Evolutionary conservation across 2,113 vertebrate species (phyloP).

Genomic region (Meleagris gallopavo): DNA sequence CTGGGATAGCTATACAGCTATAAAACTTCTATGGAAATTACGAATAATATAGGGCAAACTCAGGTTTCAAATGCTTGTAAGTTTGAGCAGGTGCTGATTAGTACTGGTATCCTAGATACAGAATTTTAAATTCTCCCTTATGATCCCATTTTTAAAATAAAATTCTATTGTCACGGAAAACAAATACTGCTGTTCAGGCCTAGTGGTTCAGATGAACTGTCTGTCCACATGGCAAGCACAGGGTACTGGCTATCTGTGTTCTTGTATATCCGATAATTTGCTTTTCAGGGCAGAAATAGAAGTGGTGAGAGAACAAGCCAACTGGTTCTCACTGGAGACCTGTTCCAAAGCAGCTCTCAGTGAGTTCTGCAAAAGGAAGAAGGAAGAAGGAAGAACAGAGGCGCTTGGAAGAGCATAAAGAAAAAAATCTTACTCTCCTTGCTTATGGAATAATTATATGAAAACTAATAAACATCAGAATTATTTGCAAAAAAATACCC

Average conservation of each 20-base stretch:
- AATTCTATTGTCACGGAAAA: neutral
- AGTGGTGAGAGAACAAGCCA: rapidly evolving
- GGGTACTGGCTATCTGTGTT: neutral
- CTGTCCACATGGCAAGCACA: neutral
- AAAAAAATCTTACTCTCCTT: neutral
- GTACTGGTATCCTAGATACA: neutral
- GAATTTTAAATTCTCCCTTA: neutral
- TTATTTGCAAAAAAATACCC: neutral
- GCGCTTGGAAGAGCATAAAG: neutral
- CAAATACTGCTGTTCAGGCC: neutral
- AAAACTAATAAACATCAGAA: neutral
- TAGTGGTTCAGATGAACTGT: neutral
- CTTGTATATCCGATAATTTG: neutral
- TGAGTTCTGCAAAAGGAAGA: neutral
- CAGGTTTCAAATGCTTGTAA: neutral
- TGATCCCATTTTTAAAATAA: neutral
- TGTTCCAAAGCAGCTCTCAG: neutral
- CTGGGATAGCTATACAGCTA: neutral
- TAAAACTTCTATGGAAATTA: neutral
- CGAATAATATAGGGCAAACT: neutral
- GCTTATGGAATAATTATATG: rapidly evolving
- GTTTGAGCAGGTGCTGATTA: neutral
- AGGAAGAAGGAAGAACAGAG: neutral
- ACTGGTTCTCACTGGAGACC: neutral
- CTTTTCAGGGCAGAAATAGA: neutral